A percentile compares a stretch with the other conserved stretches of the same genome.
These are phyloP conservation scores for Lethrus apterus DNA, from an alignment of 1,140 invertebrate genomes.

Conservation along the genomic window DNA sequence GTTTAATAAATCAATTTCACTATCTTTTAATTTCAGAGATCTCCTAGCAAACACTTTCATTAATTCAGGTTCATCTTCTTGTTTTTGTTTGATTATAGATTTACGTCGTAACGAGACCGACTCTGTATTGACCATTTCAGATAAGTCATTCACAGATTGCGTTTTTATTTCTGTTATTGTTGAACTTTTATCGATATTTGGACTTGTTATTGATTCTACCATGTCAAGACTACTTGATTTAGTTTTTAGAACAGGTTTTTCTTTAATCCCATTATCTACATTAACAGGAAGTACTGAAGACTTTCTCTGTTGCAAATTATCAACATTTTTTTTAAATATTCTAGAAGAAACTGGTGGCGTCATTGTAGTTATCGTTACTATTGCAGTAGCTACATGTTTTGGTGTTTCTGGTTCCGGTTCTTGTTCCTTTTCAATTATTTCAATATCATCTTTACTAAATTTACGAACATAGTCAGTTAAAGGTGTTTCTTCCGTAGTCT, in stretches of 20 bases:
- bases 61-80: constrained; percentile 60
- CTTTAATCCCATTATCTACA: not conserved
- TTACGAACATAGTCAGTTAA: constrained; percentile 31
- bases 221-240: constrained; percentile 36
- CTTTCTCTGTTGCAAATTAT: constrained; percentile 19
- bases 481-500: constrained; percentile 8
- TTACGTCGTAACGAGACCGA: constrained; percentile 47
- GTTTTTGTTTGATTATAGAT: constrained; percentile 43
- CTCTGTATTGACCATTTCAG: not conserved
- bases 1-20: constrained; percentile 51
- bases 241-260: constrained; percentile 22
- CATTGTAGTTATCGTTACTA: constrained; percentile 23
- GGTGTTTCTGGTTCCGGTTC: constrained; percentile 34
- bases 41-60: constrained; percentile 72
- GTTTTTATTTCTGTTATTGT: constrained; percentile 2
- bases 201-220: constrained; percentile 28
- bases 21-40: constrained; percentile 66
- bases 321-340: constrained; percentile 15
- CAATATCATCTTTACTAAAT: constrained; percentile 45
- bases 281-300: constrained; percentile 20
- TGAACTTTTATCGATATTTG: constrained; percentile 2
- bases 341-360: constrained; percentile 19
- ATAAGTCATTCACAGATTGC: constrained; percentile 5
- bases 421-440: constrained; percentile 41
- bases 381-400: constrained; percentile 13